Conservation (phyloP, 2,888 invertebrate genomes). For the Didymodactylos carnosus region DNA sequence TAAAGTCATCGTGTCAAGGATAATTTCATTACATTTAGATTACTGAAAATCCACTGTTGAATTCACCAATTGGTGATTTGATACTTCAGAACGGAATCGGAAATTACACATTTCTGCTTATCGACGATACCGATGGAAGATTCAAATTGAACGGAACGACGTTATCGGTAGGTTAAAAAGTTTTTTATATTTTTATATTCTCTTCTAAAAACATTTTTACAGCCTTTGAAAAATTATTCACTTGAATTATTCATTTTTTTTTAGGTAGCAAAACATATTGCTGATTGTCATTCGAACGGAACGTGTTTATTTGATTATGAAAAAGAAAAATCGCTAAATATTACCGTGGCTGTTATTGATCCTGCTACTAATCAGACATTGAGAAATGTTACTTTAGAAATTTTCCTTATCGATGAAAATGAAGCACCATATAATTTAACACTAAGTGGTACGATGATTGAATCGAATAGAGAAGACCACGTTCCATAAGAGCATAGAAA, state of each 20-base stretch:
- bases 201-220: too few relatives aligned
- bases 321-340: background rate
- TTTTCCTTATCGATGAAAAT: background rate
- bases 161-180: background rate
- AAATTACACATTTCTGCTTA: background rate
- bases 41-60: background rate
- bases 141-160: background rate
- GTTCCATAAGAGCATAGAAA: too few relatives aligned
- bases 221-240: background rate
- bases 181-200: too few relatives aligned
- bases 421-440: background rate
- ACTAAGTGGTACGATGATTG: background rate
- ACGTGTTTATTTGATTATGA: slow-evolving; percentile 3
- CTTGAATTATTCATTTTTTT: background rate
- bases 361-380: slow-evolving; percentile 26
- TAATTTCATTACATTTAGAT: background rate
- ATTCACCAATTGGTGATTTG: background rate
- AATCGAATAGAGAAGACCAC: too few relatives aligned
- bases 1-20: too few relatives aligned
- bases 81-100: background rate
- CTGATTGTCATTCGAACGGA: background rate
- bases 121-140: background rate
- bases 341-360: background rate
- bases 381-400: slow-evolving; percentile 15
- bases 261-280: background rate